Percentiles rank a stretch among this genome's conserved stretches.
phyloP scores from a whole-genome alignment of 2,113 vertebrate species.

The Leucoraja erinaceus region DNA sequence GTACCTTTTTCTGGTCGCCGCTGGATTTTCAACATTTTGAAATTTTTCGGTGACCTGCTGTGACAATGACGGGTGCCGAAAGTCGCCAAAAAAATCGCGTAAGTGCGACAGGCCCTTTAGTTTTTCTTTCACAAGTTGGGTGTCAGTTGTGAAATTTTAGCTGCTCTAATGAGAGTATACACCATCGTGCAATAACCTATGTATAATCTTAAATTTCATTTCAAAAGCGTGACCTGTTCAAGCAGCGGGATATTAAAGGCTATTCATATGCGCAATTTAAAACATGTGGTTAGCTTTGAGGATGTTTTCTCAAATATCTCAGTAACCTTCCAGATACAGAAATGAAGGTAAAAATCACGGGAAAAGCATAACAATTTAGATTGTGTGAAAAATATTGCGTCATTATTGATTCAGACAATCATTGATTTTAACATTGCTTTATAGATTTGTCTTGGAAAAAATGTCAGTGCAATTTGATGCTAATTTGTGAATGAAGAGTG shows the following conservation, averaged over 20 bases:
- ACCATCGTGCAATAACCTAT: neutral
- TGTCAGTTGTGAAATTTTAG: too few species aligned
- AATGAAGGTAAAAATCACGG: too few species aligned
- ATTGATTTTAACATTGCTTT: neutral
- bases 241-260: neutral
- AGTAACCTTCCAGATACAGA: too few species aligned
- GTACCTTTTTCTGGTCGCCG: too few species aligned
- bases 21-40: too few species aligned
- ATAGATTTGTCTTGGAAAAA: conserved; percentile 4
- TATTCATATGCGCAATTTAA: neutral
- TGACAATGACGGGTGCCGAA: too few species aligned
- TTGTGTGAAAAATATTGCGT: neutral
- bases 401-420: neutral
- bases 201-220: neutral
- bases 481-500: neutral
- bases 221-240: neutral
- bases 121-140: too few species aligned
- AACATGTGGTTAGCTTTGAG: neutral
- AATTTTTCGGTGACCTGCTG: too few species aligned
- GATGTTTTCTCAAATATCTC: neutral
- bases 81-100: too few species aligned
- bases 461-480: neutral
- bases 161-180: neutral
- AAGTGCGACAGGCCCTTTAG: too few species aligned
- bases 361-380: too few species aligned